Percentiles rank a stretch among this genome's conserved stretches.
These are phyloP conservation scores for Pachypanchax playfairii DNA, from an alignment of 2,113 vertebrate genomes.

Conservation along the genomic window DNA sequence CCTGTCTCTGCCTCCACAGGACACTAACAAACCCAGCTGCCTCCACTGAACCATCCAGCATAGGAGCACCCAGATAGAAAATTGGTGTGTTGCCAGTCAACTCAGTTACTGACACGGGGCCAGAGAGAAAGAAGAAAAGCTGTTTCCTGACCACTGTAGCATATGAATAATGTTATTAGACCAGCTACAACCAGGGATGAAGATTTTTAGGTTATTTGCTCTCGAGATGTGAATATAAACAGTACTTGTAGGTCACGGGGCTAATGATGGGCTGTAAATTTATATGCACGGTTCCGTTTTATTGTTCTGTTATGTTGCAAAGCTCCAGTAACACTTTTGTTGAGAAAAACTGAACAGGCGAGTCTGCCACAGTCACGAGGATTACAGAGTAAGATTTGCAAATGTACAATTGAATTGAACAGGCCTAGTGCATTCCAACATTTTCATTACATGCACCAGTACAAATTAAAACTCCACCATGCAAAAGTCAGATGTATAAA, in stretches of 20 bases:
- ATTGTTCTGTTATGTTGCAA: slow-evolving; percentile 12
- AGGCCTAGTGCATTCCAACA: too few relatives aligned
- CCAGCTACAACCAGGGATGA: slow-evolving; percentile 19
- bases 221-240: slow-evolving; percentile 36
- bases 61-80: slow-evolving; percentile 34
- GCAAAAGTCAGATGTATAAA: neutral
- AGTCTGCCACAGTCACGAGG: neutral
- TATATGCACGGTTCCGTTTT: slow-evolving; percentile 32
- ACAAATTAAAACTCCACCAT: neutral
- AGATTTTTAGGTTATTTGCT: slow-evolving; percentile 46
- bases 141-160: slow-evolving; percentile 7
- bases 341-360: neutral
- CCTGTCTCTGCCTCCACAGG: slow-evolving; percentile 51
- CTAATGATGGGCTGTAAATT: slow-evolving; percentile 39
- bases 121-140: slow-evolving; percentile 19
- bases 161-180: slow-evolving; percentile 58
- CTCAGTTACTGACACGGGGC: slow-evolving; percentile 29
- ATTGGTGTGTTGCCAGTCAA: slow-evolving; percentile 44
- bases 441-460: neutral
- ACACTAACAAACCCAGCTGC: slow-evolving; percentile 61
- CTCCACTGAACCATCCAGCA: slow-evolving; percentile 44
- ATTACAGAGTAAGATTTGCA: neutral
- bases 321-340: slow-evolving; percentile 1
- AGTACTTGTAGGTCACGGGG: slow-evolving; percentile 36
- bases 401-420: neutral